Evolutionary conservation across 1,140 invertebrate species (phyloP), one percentile per base, ranked within the genome.

Genomic region (Drosophila virilis): DNA sequence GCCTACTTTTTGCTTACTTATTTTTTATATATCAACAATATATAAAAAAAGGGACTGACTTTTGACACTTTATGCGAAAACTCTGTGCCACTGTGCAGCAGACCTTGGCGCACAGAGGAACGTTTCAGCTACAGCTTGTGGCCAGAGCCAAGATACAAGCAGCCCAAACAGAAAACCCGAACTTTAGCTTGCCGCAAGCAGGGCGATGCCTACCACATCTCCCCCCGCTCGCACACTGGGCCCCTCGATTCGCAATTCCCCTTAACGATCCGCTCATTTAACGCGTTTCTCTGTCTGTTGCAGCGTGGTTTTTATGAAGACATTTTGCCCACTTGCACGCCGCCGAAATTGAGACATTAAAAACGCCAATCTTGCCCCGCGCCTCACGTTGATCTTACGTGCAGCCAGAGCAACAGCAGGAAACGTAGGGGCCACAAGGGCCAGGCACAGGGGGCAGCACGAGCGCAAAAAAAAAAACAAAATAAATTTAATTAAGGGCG

Each of bases 201-300:
- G 52, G n/a, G 37, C 57, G 46, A 51, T 38, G 71, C 59, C 74
- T 75, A 74, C 74, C 66, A 71, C 62, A 10, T 15, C 6, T 7
- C 13, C 33, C 28, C 8, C 59, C 65, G 46, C 5, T 43, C 10
- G 17, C 46, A 6, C 1, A 9, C 51, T 17, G n/a, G 28, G 33
- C 37, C 28, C 37, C 68, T 22, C 54, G 69, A 83, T 71, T 77
- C 65, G 75, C 82, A 67, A 70, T 82, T 82, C 79, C 77, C 69
- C 83, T 88, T 88, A 86, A 88, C 83, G 83, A 88, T 88, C 83
- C 84, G 84, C 83, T 80, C 83, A 83, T 88, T 88, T 88, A 88
- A 89, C 83, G 83, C 84, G 84, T 89, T 88, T 88, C 57, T 46
- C 4, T 45, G 60, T 73, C 76, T 78, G 79, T 61, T 74, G 77